These are phyloP conservation scores for Platynereis dumerilii DNA, from an alignment of 2,888 invertebrate genomes.

Conservation along the genomic window DNA sequence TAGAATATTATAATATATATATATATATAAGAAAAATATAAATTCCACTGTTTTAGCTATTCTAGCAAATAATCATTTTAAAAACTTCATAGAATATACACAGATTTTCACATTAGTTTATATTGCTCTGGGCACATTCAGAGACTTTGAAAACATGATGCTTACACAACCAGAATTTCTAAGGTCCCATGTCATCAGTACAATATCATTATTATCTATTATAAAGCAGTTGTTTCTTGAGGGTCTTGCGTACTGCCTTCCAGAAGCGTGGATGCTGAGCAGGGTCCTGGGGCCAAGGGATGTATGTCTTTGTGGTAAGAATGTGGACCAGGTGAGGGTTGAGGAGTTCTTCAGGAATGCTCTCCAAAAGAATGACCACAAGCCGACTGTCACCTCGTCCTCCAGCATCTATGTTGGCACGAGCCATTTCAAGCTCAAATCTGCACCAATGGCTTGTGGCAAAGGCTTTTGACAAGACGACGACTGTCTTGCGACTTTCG, in stretches of 20 bases:
- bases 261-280: neutral
- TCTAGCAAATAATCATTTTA: too few species aligned
- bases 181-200: too few species aligned
- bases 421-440: slow-evolving; percentile 71
- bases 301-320: slow-evolving; percentile 5
- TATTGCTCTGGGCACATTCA: too few species aligned
- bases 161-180: too few species aligned
- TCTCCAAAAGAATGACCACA: neutral
- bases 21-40: too few species aligned
- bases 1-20: too few species aligned
- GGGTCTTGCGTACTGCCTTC: neutral
- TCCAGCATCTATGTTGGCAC: neutral
- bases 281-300: neutral
- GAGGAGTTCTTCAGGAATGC: neutral
- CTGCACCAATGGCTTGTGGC: slow-evolving; percentile 76
- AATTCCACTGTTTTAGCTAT: too few species aligned
- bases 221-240: neutral
- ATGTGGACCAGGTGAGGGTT: neutral
- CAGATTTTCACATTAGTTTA: too few species aligned
- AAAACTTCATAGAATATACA: too few species aligned
- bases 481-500: slow-evolving; percentile 71
- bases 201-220: too few species aligned
- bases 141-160: too few species aligned
- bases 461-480: slow-evolving; percentile 72
- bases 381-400: neutral